phyloP scores from a whole-genome alignment of 2,113 vertebrate genomes.

The Chloebia gouldiae region DNA sequence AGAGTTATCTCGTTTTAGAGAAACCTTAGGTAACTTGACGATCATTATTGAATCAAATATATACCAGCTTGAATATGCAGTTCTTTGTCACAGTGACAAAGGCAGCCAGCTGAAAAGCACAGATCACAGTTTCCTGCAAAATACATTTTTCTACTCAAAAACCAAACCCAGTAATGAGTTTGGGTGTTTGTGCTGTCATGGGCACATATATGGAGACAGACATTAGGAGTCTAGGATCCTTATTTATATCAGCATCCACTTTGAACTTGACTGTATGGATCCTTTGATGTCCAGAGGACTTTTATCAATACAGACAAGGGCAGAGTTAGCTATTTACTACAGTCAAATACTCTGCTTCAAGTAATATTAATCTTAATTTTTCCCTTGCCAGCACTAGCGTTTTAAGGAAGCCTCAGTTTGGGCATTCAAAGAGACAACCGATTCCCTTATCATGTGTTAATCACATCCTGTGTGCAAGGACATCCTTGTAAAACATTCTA shows the following conservation, averaged over 20 bases:
- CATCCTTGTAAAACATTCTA: neutral
- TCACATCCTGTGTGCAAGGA: neutral
- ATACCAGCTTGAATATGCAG: neutral
- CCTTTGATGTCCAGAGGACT: neutral
- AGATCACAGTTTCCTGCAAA: neutral
- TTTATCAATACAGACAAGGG: neutral
- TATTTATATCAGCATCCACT: neutral
- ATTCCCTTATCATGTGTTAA: neutral
- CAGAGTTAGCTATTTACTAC: neutral
- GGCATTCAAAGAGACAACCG: neutral
- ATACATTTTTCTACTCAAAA: neutral
- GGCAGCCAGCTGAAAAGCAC: neutral
- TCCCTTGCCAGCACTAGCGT: neutral
- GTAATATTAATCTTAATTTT: neutral
- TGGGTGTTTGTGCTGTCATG: neutral
- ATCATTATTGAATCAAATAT: neutral
- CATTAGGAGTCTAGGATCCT: neutral
- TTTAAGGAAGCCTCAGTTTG: neutral
- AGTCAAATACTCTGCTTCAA: neutral
- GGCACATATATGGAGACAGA: neutral
- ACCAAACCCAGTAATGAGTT: accelerated
- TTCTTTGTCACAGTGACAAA: neutral
- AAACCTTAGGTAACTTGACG: neutral
- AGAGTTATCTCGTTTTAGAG: neutral
- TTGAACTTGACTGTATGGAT: neutral